A percentile compares a stretch with the other conserved stretches of the same genome.
phyloP scores from a whole-genome alignment of 2,113 vertebrate genomes.

The Cynopterus brachyotis region DNA sequence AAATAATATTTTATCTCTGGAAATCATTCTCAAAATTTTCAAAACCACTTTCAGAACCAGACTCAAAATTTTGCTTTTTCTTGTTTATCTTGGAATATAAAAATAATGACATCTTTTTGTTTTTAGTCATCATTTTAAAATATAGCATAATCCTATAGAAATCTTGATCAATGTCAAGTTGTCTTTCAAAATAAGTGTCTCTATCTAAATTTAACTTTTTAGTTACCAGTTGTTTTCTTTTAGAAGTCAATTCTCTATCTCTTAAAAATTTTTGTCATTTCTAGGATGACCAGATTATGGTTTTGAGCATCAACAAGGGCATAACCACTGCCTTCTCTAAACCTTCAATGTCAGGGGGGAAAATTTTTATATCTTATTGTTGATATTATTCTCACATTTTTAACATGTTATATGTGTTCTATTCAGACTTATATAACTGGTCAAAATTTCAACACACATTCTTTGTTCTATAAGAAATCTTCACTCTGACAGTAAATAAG shows the following conservation, averaged over 20 bases:
- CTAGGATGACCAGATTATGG: background rate
- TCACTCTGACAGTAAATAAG: background rate
- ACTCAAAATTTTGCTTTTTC: background rate
- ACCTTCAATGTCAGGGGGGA: background rate
- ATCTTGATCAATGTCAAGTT: background rate
- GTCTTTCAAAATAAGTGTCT: background rate
- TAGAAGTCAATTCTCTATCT: background rate
- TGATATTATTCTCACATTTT: background rate
- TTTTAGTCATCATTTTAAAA: conserved; percentile 39
- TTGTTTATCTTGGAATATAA: background rate
- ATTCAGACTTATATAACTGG: background rate
- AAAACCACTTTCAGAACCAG: too few species aligned
- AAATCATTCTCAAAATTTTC: background rate
- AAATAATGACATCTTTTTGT: background rate
- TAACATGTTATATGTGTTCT: background rate
- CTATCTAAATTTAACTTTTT: background rate
- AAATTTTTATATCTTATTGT: background rate
- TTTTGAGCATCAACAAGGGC: background rate
- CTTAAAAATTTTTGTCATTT: conserved; percentile 23
- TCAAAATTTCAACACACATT: background rate
- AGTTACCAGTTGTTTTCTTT: background rate
- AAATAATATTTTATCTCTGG: background rate
- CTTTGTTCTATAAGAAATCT: background rate
- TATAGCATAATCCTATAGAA: background rate
- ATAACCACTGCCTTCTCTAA: background rate